Evolutionary conservation across 2,888 invertebrate species (phyloP).

Genomic region (Oxytorus armatus): DNA sequence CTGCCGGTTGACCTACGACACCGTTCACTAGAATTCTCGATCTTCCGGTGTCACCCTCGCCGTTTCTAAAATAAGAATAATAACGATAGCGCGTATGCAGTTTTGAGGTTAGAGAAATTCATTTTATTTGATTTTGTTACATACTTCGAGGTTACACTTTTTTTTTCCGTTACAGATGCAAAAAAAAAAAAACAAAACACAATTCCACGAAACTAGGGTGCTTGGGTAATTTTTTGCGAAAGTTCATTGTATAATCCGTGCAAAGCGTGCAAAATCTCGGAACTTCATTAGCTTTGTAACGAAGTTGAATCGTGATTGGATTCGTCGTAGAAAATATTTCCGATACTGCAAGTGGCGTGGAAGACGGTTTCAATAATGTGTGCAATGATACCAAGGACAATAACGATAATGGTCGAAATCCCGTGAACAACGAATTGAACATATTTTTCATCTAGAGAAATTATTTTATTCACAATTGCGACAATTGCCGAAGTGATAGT

Average conservation of each 20-base stretch:
- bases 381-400: slow-evolving; percentile 3
- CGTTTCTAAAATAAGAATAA: slow-evolving; percentile 74
- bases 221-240: too few relatives aligned
- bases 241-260: too few relatives aligned
- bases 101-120: neutral
- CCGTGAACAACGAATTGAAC: neutral
- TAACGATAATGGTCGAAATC: slow-evolving; percentile 1
- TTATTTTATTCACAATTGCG: slow-evolving; percentile 1
- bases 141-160: slow-evolving; percentile 9
- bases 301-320: neutral
- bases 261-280: too few relatives aligned
- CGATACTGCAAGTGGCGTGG: neutral
- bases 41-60: slow-evolving; percentile 74
- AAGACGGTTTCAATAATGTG: neutral
- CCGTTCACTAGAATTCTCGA: slow-evolving; percentile 76
- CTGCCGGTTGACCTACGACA: slow-evolving; percentile 71
- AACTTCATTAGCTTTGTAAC: neutral
- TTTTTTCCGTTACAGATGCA: slow-evolving; percentile 30
- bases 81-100: slow-evolving; percentile 10
- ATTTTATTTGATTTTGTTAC: slow-evolving; percentile 44
- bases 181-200: neutral
- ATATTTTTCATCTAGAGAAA: slow-evolving; percentile 23
- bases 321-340: neutral
- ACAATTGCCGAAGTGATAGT: neutral
- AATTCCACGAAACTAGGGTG: neutral